Evolutionary conservation across 2,113 vertebrate genomes (phyloP).

Genomic region (Gadus macrocephalus): DNA sequence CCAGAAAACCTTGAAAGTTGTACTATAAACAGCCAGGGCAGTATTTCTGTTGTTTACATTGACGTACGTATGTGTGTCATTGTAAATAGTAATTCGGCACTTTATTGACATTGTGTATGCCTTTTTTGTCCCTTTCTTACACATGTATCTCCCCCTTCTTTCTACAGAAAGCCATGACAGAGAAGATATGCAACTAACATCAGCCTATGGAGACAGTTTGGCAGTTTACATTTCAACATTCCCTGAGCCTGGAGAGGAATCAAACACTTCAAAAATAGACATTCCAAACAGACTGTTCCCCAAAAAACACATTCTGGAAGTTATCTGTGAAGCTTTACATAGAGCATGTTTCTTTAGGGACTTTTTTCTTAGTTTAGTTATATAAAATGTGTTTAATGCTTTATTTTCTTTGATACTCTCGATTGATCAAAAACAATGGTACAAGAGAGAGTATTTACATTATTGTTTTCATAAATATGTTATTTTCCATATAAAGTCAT

Average conservation of each 20-base stretch:
- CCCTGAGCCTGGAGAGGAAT: slow-evolving; percentile 55
- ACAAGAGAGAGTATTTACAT: too few species aligned
- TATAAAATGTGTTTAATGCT: too few species aligned
- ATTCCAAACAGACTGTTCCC: slow-evolving; percentile 27
- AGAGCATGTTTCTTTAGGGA: slow-evolving; percentile 8
- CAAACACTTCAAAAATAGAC: slow-evolving; percentile 25
- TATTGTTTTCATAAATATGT: too few species aligned
- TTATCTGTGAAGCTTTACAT: slow-evolving; percentile 25
- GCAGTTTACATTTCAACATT: slow-evolving; percentile 47
- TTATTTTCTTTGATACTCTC: too few species aligned
- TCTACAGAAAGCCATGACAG: slow-evolving; percentile 88
- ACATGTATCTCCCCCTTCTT: slow-evolving; percentile 37
- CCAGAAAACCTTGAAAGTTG: too few species aligned
- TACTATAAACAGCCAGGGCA: too few species aligned
- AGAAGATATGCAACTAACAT: slow-evolving; percentile 88
- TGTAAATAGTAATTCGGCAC: too few species aligned
- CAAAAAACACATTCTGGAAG: background rate
- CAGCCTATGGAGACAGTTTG: slow-evolving; percentile 47
- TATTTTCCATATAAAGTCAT: too few species aligned
- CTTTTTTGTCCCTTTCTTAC: slow-evolving; percentile 3
- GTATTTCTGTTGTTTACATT: too few species aligned
- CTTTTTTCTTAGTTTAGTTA: slow-evolving; percentile 9
- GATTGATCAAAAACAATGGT: too few species aligned
- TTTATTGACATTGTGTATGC: too few species aligned
- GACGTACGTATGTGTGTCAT: too few species aligned